Evolutionary conservation across 2,113 vertebrate species (phyloP), one percentile per base, ranked within the genome.

Genomic region (Talpa occidentalis): DNA sequence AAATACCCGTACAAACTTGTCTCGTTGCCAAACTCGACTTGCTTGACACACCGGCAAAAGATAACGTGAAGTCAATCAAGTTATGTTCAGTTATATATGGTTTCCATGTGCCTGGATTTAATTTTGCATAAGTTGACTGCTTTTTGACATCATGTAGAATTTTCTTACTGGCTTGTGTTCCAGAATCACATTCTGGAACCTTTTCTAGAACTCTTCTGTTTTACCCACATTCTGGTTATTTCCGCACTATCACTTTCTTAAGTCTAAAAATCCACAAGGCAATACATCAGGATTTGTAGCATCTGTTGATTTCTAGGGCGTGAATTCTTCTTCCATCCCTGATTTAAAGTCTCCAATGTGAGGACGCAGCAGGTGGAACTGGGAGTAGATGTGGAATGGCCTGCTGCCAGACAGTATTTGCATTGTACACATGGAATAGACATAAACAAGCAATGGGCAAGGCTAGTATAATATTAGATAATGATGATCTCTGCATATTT

Each of bases 331-430:
- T 17, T 10, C 2, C 15, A 16, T n/a, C 37, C 16, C 54, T 17
- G 4, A n/a, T 14, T 30, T 81, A n/a, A 54, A 6, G 24, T 26
- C 32, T 49, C 60, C 10, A 3, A 8, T 0, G 2, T 19, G 30
- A 69, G 8, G 47, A 4, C 26, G 1, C 3, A 52, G 28, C 60
- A 3, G 15, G 24, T 4, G 19, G n/a, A 19, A 7, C 3, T 30
- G 11, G 37, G 42, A 44, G 40, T 30, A 47, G 35, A 37, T 21
- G 9, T 37, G 16, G 88, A 24, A 10, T 5, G 10, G 30, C 6
- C 17, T 15, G 9, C 1, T 19, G 1, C 42, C 22, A 4, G 28
- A 1, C 6, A 4, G 5, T 16, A 8, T 82, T 81, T 30, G 14
- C 64, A 8, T n/a, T 3, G 15, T 6, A 8, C 64, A 59, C 40